A percentile compares a stretch with the other conserved stretches of the same genome.
Conservation (phyloP, 2,888 invertebrate species). For the Latrodectus elegans region DNA sequence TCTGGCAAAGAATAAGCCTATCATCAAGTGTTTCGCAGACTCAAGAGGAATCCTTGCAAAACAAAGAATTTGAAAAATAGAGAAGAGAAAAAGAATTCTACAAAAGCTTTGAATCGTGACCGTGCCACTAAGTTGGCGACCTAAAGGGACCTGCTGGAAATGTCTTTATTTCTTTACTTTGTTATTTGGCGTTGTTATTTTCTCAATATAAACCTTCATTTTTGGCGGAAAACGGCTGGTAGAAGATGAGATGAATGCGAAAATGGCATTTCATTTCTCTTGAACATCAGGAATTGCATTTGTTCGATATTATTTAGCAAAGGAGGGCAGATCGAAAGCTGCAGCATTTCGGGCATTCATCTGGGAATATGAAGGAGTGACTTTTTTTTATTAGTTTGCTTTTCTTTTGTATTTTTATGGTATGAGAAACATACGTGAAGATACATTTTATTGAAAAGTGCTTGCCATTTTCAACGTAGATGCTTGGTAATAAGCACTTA, state of each 20-base stretch:
- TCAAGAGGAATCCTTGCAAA: neutral
- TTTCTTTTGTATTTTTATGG: too few species aligned
- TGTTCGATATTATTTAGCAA: too few species aligned
- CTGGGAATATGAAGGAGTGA: too few species aligned
- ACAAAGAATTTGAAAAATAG: conserved; percentile 3
- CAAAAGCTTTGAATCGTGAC: neutral
- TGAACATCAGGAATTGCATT: neutral
- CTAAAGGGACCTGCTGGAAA: neutral
- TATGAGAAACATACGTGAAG: too few species aligned
- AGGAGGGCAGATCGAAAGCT: too few species aligned
- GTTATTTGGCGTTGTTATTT: neutral
- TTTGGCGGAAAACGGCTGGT: neutral
- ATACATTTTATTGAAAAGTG: too few species aligned
- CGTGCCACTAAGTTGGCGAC: neutral
- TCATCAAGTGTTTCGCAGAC: conserved; percentile 4
- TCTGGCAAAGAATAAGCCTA: conserved; percentile 14
- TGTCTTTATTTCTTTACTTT: neutral
- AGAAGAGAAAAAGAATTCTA: neutral
- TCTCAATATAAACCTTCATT: neutral
- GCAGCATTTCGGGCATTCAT: too few species aligned
- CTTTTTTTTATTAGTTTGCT: too few species aligned
- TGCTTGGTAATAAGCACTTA: too few species aligned
- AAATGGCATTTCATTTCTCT: neutral
- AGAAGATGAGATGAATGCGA: neutral
- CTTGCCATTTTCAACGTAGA: too few species aligned